Evolutionary conservation across 2,797 vertebrate species (phyloP).

Genomic region (Gymnopithys bicolor): DNA sequence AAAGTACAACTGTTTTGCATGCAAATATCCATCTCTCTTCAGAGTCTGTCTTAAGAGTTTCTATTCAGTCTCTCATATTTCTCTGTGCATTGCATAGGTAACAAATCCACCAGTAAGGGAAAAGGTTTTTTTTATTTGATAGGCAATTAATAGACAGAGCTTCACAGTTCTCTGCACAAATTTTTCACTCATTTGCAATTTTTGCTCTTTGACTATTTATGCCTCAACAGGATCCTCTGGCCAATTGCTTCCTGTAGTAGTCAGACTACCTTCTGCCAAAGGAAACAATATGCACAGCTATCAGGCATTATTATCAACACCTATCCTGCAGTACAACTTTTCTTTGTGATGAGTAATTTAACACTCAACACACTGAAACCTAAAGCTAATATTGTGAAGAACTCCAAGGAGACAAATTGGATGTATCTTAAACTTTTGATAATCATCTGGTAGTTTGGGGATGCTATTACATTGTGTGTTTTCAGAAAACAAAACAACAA

Average conservation of each 20-base stretch:
- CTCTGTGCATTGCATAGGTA: neutral
- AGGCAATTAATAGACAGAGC: neutral
- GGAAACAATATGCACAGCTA: constrained; percentile 18
- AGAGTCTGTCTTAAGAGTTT: neutral
- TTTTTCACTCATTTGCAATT: neutral
- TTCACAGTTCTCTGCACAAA: neutral
- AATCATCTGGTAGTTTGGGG: neutral
- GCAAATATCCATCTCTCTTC: neutral
- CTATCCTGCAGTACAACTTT: constrained; percentile 46
- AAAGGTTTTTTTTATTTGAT: neutral
- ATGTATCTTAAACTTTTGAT: neutral
- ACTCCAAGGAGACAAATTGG: constrained; percentile 39
- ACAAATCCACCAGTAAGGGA: neutral
- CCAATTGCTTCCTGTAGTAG: constrained; percentile 49
- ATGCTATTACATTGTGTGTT: neutral
- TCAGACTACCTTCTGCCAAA: constrained; percentile 54
- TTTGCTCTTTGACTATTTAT: constrained; percentile 2
- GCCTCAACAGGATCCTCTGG: constrained; percentile 30
- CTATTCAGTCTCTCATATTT: neutral
- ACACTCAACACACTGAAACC: constrained; percentile 42
- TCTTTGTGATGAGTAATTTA: constrained; percentile 60
- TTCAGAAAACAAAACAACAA: neutral
- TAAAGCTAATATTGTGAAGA: constrained; percentile 43
- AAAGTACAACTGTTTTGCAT: neutral
- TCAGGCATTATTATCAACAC: constrained; percentile 68